A percentile compares a stretch with the other conserved stretches of the same genome.
These are phyloP conservation scores for Lemur catta DNA, from an alignment of 2,797 vertebrate species.

Conservation along the genomic window DNA sequence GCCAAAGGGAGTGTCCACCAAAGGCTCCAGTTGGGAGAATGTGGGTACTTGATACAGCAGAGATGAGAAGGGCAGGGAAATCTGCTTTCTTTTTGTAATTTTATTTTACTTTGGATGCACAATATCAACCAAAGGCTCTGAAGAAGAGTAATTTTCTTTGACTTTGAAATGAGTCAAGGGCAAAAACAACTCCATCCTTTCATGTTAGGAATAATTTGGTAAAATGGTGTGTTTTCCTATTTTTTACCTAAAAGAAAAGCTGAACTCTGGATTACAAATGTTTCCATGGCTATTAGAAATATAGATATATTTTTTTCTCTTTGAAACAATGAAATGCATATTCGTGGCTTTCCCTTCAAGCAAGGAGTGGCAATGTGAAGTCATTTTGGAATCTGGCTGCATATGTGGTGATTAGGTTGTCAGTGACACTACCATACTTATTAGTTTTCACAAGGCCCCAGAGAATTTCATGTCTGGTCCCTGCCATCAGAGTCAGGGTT, in stretches of 20 bases:
- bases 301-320: neutral
- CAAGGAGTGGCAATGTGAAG: neutral
- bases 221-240: neutral
- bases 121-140: neutral
- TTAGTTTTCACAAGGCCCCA: neutral
- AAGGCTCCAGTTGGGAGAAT: neutral
- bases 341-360: neutral
- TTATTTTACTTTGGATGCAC: slow-evolving; percentile 9
- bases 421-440: neutral
- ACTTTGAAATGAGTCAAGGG: slow-evolving; percentile 43
- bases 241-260: neutral
- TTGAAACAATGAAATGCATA: neutral
- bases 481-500: neutral
- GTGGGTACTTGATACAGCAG: neutral
- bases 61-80: neutral
- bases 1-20: accelerated
- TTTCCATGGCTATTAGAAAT: neutral
- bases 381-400: neutral
- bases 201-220: neutral
- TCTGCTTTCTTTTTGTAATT: neutral
- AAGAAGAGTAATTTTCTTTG: slow-evolving; percentile 35
- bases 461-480: neutral
- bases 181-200: neutral
- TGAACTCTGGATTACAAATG: neutral
- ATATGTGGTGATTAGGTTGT: neutral